Conservation (phyloP, 2,113 vertebrate species). For the Colaptes auratus region DNA sequence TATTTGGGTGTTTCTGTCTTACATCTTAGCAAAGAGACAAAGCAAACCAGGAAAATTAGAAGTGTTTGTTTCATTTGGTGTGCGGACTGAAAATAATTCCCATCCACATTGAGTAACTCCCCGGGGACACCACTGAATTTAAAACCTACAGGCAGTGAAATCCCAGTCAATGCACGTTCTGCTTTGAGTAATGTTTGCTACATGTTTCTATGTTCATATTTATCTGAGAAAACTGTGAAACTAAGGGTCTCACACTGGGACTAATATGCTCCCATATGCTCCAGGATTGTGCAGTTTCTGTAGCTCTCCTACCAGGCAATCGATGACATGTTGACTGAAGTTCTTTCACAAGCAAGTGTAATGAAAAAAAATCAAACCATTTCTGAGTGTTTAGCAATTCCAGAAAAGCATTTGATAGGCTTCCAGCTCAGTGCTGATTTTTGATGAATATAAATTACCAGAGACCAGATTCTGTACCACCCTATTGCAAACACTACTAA, state of each 20-base stretch:
- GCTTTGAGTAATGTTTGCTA: conserved; percentile 27
- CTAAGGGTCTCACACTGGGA: background rate
- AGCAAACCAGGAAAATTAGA: background rate
- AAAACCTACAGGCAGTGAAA: conserved; percentile 54
- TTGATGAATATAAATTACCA: background rate
- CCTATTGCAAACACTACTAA: background rate
- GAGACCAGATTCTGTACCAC: background rate
- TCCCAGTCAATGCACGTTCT: conserved; percentile 56
- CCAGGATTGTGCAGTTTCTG: background rate
- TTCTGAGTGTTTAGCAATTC: background rate
- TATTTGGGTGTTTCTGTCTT: background rate
- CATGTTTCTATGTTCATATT: conserved; percentile 64
- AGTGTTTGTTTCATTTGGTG: conserved; percentile 25
- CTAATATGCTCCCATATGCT: background rate
- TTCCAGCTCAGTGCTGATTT: background rate
- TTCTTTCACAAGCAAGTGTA: background rate
- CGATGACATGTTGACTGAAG: background rate
- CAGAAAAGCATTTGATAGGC: background rate
- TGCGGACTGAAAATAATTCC: conserved; percentile 66
- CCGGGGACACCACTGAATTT: conserved; percentile 54
- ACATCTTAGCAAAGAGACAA: background rate
- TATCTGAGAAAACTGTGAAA: conserved; percentile 56
- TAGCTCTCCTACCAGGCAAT: background rate
- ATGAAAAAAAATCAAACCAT: background rate
- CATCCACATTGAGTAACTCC: conserved; percentile 73